Conservation (phyloP, 1,140 invertebrate species). For the Drosophila kikkawai region DNA sequence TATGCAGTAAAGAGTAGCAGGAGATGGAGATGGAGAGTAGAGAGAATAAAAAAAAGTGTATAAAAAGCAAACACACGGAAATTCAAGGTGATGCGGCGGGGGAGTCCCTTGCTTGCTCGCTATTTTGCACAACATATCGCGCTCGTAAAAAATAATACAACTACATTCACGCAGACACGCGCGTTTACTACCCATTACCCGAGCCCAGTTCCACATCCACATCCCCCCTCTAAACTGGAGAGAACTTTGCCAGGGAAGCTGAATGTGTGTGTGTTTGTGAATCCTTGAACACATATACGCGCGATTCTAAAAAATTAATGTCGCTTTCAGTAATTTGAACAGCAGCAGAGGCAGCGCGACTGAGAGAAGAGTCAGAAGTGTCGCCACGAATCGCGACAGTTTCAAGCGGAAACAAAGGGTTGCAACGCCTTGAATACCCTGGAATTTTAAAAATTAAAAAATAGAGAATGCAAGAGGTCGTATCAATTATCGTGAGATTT, state of each 20-base stretch:
- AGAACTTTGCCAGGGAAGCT: slow-evolving; percentile 7
- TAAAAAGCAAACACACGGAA: slow-evolving; percentile 22
- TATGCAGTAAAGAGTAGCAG: slow-evolving; percentile 5
- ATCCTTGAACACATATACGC: slow-evolving; percentile 63
- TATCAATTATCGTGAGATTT: neutral
- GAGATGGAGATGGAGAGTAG: neutral
- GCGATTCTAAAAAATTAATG: slow-evolving; percentile 84
- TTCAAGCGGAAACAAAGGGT: neutral
- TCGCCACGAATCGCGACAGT: slow-evolving; percentile 18
- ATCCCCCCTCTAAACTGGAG: neutral
- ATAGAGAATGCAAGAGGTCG: no score
- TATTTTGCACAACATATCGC: slow-evolving; percentile 82
- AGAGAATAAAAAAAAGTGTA: neutral
- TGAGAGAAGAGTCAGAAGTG: slow-evolving; percentile 5
- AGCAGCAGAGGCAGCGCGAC: slow-evolving; percentile 49
- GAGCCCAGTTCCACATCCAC: neutral
- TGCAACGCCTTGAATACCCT: neutral
- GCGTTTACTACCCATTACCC: slow-evolving; percentile 68
- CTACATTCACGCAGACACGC: slow-evolving; percentile 75
- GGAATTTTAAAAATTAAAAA: neutral
- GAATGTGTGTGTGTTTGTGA: neutral
- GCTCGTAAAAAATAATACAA: slow-evolving; percentile 84
- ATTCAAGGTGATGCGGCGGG: slow-evolving; percentile 22
- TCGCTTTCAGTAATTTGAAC: slow-evolving; percentile 79
- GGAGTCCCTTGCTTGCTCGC: slow-evolving; percentile 15